These are phyloP conservation scores for Agapornis canus DNA, from an alignment of 2,797 vertebrate species.

Conservation along the genomic window DNA sequence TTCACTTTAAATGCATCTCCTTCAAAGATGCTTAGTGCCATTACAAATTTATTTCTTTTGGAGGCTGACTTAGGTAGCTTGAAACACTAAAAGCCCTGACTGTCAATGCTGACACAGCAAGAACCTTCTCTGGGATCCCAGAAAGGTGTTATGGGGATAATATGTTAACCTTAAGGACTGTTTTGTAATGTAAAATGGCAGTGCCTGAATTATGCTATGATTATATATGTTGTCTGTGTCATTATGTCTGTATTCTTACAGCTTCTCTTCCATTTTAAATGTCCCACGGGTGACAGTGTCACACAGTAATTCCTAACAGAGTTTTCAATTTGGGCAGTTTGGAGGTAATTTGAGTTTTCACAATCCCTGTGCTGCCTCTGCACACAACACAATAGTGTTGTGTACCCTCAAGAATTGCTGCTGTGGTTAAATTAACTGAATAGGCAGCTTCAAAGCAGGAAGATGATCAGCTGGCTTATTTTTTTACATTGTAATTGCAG, in stretches of 20 bases:
- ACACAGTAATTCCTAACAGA: not conserved
- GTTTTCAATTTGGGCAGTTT: not conserved
- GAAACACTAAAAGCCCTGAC: not conserved
- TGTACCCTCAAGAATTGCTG: not conserved
- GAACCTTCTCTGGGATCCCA: not conserved
- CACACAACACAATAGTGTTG: not conserved
- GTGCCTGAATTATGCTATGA: slow-evolving; percentile 34
- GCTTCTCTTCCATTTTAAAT: not conserved
- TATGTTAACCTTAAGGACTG: slow-evolving; percentile 35
- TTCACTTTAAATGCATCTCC: slow-evolving; percentile 78
- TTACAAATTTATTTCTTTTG: slow-evolving; percentile 15
- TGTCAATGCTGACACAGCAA: not conserved
- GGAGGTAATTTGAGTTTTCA: not conserved
- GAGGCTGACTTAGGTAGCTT: slow-evolving; percentile 7
- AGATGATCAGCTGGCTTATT: not conserved
- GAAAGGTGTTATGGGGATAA: slow-evolving; percentile 53
- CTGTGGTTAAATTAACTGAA: not conserved
- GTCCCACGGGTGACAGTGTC: not conserved
- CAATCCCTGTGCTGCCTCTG: not conserved
- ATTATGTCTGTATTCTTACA: not conserved
- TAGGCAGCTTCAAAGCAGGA: not conserved
- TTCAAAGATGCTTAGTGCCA: slow-evolving; percentile 27
- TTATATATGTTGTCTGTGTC: slow-evolving; percentile 17
- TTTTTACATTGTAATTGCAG: not conserved
- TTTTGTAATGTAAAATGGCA: slow-evolving; percentile 35